Evolutionary conservation across 2,888 invertebrate genomes (phyloP).

Genomic region (Carabus problematicus): DNA sequence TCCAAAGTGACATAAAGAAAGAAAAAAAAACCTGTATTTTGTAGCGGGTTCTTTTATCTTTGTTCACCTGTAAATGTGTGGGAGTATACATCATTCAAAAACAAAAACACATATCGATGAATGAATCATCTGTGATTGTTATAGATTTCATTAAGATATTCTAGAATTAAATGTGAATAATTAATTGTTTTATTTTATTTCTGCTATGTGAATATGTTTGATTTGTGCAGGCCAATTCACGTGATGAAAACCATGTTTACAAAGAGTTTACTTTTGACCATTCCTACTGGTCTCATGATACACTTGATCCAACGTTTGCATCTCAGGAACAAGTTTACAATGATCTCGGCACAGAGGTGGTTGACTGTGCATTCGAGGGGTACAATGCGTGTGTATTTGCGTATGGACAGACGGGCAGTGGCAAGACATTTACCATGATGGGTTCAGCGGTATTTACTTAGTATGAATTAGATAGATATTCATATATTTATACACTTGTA

Average conservation of each 20-base stretch:
- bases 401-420: constrained; percentile 90
- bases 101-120: too few relatives aligned
- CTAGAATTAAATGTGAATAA: background rate
- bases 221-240: constrained; percentile 54
- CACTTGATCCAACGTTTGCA: constrained; percentile 73
- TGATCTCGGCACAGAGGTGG: constrained; percentile 79
- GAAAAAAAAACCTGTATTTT: too few relatives aligned
- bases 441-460: constrained; percentile 78
- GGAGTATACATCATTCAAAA: too few relatives aligned
- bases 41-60: too few relatives aligned
- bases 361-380: constrained; percentile 81
- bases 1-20: too few relatives aligned
- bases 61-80: too few relatives aligned
- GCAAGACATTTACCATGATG: constrained; percentile 94
- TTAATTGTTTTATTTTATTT: background rate
- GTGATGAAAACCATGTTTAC: constrained; percentile 62
- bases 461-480: too few relatives aligned
- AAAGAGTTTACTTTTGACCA: constrained; percentile 91
- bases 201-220: too few relatives aligned
- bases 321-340: constrained; percentile 83
- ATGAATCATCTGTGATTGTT: too few relatives aligned
- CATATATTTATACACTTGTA: too few relatives aligned
- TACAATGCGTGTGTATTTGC: constrained; percentile 93
- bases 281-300: constrained; percentile 86
- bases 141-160: too few relatives aligned